phyloP scores from a whole-genome alignment of 2,797 vertebrate species.

The Myotis myotis region DNA sequence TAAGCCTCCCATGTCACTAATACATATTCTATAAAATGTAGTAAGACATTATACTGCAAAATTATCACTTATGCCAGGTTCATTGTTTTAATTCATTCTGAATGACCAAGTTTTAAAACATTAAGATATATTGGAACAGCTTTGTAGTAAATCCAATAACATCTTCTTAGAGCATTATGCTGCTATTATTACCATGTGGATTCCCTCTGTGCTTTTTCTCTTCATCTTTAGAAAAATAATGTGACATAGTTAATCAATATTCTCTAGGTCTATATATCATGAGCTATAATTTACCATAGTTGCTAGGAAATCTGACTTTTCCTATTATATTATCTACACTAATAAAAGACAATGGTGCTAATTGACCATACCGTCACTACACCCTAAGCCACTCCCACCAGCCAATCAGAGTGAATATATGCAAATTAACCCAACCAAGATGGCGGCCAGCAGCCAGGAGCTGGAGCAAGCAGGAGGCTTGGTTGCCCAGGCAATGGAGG shows the following conservation, averaged over 20 bases:
- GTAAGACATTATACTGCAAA: neutral
- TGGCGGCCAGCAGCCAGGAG: too few relatives aligned
- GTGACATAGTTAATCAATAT: neutral
- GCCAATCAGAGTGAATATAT: too few relatives aligned
- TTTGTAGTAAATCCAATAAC: conserved; percentile 10
- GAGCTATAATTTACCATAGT: neutral
- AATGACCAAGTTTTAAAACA: conserved; percentile 31
- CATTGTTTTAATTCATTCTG: conserved; percentile 45
- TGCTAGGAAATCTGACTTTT: conserved; percentile 10
- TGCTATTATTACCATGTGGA: neutral
- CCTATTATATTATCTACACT: neutral
- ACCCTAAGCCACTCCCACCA: too few relatives aligned
- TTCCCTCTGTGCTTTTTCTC: neutral
- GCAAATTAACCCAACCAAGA: too few relatives aligned
- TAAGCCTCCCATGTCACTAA: neutral
- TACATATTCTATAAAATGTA: neutral
- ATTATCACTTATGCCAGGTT: neutral
- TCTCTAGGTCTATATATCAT: conserved; percentile 5
- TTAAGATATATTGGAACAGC: neutral
- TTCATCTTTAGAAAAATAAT: conserved; percentile 26
- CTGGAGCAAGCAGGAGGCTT: too few relatives aligned
- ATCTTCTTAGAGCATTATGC: neutral
- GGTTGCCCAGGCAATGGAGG: too few relatives aligned
- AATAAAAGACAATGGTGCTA: too few relatives aligned
- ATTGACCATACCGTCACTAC: too few relatives aligned